Evolutionary conservation across 2,888 invertebrate genomes (phyloP).

Genomic region (Drosophila borborema): DNA sequence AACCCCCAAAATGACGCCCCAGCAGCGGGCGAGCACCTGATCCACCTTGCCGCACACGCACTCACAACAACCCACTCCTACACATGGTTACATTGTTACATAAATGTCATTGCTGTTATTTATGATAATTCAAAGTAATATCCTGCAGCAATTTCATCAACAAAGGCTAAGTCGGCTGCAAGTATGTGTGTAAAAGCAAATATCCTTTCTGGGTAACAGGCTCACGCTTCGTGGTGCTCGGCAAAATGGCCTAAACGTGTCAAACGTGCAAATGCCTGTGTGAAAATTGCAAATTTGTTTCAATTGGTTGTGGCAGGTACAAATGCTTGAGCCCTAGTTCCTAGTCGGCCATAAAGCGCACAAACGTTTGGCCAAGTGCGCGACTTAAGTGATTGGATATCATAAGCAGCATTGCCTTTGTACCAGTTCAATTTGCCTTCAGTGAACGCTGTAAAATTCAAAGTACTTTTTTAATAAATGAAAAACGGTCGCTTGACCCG

Average conservation of each 20-base stretch:
- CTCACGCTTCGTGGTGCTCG: conserved; percentile 17
- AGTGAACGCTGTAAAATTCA: neutral
- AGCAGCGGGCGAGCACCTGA: conserved; percentile 57
- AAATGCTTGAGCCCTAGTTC: conserved; percentile 1
- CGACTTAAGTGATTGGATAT: conserved; percentile 3
- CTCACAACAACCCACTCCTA: neutral
- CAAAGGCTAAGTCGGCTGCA: conserved; percentile 52
- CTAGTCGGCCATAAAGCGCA: conserved; percentile 26
- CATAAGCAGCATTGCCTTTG: neutral
- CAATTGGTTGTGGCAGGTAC: conserved; percentile 52
- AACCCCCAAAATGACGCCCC: conserved; percentile 33
- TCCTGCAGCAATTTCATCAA: conserved; percentile 77
- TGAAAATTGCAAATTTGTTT: conserved; percentile 72
- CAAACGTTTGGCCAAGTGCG: neutral
- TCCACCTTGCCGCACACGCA: conserved; percentile 37
- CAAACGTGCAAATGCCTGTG: conserved; percentile 64
- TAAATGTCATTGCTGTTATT: conserved; percentile 58
- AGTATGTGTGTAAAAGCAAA: conserved; percentile 56
- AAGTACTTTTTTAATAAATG: neutral
- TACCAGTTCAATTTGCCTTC: neutral
- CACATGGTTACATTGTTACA: conserved; percentile 17
- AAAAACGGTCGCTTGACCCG: neutral
- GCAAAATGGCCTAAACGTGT: conserved; percentile 69
- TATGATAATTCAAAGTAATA: conserved; percentile 79
- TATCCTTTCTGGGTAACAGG: conserved; percentile 56